phyloP scores from a whole-genome alignment of 2,888 invertebrate species.

The Pandemis heparana region DNA sequence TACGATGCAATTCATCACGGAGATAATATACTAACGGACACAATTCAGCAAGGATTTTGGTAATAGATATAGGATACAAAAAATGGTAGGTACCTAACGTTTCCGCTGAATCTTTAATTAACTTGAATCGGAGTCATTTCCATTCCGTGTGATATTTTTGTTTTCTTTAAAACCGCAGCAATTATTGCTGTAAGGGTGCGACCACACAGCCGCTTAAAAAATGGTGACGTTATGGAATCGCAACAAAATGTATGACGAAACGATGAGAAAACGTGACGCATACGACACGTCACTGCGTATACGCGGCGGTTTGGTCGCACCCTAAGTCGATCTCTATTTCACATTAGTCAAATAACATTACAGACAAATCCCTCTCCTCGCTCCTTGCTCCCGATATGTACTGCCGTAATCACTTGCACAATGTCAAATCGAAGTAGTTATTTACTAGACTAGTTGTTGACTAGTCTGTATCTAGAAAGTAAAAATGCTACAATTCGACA shows the following conservation, averaged over 20 bases:
- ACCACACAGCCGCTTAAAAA: no score
- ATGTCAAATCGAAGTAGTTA: background rate
- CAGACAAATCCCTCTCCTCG: background rate
- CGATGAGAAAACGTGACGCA: no score
- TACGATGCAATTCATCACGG: constrained; percentile 47
- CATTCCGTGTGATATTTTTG: background rate
- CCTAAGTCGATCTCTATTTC: no score
- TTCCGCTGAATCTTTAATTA: constrained; percentile 30
- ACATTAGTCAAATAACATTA: background rate
- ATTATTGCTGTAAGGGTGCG: no score
- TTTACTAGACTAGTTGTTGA: background rate
- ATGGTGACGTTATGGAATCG: no score
- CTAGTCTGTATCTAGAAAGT: background rate
- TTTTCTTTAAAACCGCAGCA: background rate
- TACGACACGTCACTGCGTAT: no score
- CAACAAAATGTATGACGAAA: no score
- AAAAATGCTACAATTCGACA: constrained; percentile 14
- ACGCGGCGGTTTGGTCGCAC: no score
- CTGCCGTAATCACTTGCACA: background rate
- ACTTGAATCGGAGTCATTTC: background rate
- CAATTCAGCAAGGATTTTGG: constrained; percentile 27
- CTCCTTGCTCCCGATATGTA: no score
- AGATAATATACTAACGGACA: constrained; percentile 47
- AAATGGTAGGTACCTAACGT: constrained; percentile 29
- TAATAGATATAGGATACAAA: constrained; percentile 29